These are phyloP conservation scores for Intellagama lesueurii DNA, from an alignment of 2,797 vertebrate species.

Conservation along the genomic window DNA sequence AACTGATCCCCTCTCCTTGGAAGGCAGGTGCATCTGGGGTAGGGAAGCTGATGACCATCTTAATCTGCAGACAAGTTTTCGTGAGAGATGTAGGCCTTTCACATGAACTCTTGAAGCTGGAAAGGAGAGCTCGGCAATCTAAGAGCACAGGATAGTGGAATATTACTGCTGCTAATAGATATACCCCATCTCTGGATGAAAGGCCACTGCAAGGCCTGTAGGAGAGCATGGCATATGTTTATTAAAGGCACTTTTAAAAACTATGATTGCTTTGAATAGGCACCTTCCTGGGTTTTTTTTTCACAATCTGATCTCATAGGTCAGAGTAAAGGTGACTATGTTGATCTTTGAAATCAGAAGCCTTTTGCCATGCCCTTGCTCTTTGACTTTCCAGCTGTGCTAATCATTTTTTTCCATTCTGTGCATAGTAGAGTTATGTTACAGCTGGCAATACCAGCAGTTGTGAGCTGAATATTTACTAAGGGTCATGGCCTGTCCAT, in stretches of 20 bases:
- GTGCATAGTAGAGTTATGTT: background rate
- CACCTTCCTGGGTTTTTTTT: background rate
- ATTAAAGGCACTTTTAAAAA: background rate
- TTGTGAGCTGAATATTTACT: background rate
- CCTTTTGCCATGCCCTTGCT: background rate
- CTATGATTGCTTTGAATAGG: background rate
- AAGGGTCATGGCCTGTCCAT: background rate
- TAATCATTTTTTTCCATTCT: background rate
- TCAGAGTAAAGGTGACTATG: background rate
- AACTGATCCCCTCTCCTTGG: background rate
- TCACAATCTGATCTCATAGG: background rate
- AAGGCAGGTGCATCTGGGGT: background rate
- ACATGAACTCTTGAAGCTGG: background rate
- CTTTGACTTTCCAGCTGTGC: constrained; percentile 3
- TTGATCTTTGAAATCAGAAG: background rate
- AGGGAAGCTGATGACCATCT: too few species aligned
- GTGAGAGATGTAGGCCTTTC: background rate
- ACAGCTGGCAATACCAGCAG: background rate
- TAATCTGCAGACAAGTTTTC: background rate
- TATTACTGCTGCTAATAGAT: background rate
- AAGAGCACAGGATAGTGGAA: background rate
- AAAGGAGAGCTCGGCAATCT: background rate
- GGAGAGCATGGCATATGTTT: background rate
- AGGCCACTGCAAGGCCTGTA: background rate
- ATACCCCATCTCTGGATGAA: background rate